Base-by-base conservation (phyloP, 2,888 invertebrate species). In the Tachina grossa region DNA sequence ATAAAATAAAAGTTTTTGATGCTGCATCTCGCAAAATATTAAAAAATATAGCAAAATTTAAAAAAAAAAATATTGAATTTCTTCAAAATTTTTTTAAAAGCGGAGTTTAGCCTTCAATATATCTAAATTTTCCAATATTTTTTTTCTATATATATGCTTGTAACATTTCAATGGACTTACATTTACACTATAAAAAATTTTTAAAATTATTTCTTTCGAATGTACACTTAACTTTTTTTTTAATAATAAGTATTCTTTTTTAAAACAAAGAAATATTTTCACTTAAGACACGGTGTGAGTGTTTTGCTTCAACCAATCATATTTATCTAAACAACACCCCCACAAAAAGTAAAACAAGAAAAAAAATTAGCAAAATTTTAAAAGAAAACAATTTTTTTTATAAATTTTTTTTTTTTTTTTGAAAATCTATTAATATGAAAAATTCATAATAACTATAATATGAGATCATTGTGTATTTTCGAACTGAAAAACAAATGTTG, bases 381-480 rank as follows among this genome's bases (percentile, higher is more conserved):
- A 63, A 76, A 41, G 10, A 71, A 16, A 59, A 59, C 1, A 8
- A 59, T 59, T 39, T 59, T n/a, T n/a, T n/a, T n/a, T n/a, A n/a
- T n/a, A n/a, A n/a, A n/a, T n/a, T n/a, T n/a, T 41, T 41, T 55
- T 49, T 53, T 53, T n/a, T 8, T 53, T 53, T 66, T 10, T 31
- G 22, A 68, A 66, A 74, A 59, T 51, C 80, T 16, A 83, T 74
- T 80, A 76, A 76, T 68, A 39, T 19, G 31, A 69, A 53, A 61
- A 53, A 45, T 53, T 41, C 47, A 51, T 57, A 74, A 55, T 55
- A 31, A 31, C 6, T 6, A 47, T 55, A 57, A 53, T 39, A 77
- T 83, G 72, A 86, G 72, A 83, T 83, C 86, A 86, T 77, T 11
- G 19, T 10, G 22, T 86, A 81, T 72, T 83, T 86, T 83, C 57